A percentile compares a stretch with the other conserved stretches of the same genome.
These are phyloP conservation scores for Nemotelus nigrinus DNA, from an alignment of 2,888 invertebrate species.

Conservation along the genomic window DNA sequence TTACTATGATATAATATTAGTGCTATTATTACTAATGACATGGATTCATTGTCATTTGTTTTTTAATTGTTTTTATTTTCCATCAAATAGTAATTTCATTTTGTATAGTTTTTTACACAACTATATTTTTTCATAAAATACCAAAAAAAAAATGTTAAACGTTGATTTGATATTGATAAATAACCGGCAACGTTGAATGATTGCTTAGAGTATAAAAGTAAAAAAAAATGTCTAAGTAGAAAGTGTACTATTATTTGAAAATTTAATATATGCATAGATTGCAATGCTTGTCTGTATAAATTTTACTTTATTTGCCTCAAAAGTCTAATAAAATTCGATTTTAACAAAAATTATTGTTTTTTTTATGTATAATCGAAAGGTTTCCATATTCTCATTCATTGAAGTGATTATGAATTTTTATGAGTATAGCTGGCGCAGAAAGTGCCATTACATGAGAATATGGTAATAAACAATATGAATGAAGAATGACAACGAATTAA, in stretches of 20 bases:
- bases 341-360: neutral
- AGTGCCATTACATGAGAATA: too few relatives aligned
- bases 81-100: neutral
- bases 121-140: conserved; percentile 26
- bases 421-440: too few relatives aligned
- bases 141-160: conserved; percentile 33
- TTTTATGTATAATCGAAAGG: too few relatives aligned
- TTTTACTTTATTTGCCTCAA: conserved; percentile 1
- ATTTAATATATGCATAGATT: conserved; percentile 21
- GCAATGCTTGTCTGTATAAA: conserved; percentile 30
- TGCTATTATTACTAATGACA: neutral
- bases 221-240: conserved; percentile 54
- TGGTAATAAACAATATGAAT: too few relatives aligned
- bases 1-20: neutral
- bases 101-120: conserved; percentile 6
- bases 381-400: too few relatives aligned
- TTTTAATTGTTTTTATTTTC: neutral
- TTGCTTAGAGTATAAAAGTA: conserved; percentile 1
- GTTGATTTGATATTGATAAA: conserved; percentile 7
- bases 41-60: neutral
- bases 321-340: conserved; percentile 8
- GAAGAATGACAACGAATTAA: too few relatives aligned
- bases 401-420: too few relatives aligned
- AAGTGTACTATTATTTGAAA: conserved; percentile 11
- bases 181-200: neutral